Evolutionary conservation across 2,797 vertebrate genomes (phyloP), one percentile per base, ranked within the genome.

Genomic region (Tinamus major): DNA sequence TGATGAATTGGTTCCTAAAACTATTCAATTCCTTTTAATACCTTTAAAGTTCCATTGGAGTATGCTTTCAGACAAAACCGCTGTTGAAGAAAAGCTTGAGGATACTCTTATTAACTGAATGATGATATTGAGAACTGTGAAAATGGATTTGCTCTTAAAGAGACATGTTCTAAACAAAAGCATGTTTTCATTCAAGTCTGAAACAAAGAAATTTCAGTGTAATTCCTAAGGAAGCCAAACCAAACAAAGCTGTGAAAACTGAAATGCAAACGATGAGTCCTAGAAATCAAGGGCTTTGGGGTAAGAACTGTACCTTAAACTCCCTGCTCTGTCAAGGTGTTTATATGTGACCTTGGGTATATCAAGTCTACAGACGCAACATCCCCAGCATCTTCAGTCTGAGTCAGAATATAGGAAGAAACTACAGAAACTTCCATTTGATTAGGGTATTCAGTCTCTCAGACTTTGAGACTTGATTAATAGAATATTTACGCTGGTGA

Each of bases 371-470:
- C 1, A 3, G 11, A 15, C 4, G 33, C n/a, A 15, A 71, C 31
- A 39, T 46, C 18, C 79, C 21, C 64, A 81, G 23, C 33, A 39
- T 42, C 23, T 81, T 21, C 64, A 84, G 23, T 2, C 53, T 26
- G 3, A 31, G 13, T 44, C 12, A 10, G 42, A 55, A 74, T 74
- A 39, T 3, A 59, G 10, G 53, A 76, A 81, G 23, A 27, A 18
- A 16, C 19, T 35, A n/a, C 12, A 59, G n/a, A 31, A 61, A 62
- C 8, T 62, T 0, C 0, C 7, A 15, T 48, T 10, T 41, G 9
- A n/a, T 42, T 8, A 29, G 58, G 39, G 8, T 42, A 68, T n/a
- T 5, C 48, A 59, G 9, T 4, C 5, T 65, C 24, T 71, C n/a
- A 80, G 49, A 58, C 5, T 37, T 79, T 48, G 62, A 24, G 41